phyloP scores from a whole-genome alignment of 1,140 invertebrate genomes.

The Patella vulgata region DNA sequence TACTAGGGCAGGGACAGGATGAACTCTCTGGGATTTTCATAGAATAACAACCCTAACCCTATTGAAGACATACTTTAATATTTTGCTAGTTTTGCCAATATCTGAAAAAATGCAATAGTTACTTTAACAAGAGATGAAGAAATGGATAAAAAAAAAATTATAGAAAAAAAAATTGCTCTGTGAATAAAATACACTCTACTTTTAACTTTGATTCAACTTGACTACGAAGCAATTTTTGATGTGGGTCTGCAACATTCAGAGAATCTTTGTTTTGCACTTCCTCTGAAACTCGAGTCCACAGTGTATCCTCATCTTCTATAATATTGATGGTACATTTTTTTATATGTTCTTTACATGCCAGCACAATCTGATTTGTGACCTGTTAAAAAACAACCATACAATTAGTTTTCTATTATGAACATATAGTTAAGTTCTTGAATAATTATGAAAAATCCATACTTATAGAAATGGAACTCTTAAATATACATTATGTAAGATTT shows the following conservation, averaged over 20 bases:
- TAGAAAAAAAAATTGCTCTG: too few species aligned
- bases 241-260: constrained; percentile 37
- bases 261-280: constrained; percentile 53
- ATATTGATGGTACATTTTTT: constrained; percentile 50
- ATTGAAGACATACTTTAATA: too few species aligned
- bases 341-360: constrained; percentile 65
- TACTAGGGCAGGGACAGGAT: too few species aligned
- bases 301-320: constrained; percentile 52
- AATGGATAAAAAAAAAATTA: too few species aligned
- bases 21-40: too few species aligned
- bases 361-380: constrained; percentile 65
- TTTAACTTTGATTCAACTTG: constrained; percentile 57
- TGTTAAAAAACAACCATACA: constrained; percentile 32
- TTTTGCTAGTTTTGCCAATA: too few species aligned
- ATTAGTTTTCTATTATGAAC: background rate
- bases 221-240: constrained; percentile 48
- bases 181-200: too few species aligned
- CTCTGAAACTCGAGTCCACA: constrained; percentile 57
- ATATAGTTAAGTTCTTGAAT: too few species aligned
- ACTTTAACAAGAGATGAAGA: too few species aligned
- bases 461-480: background rate
- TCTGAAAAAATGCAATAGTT: too few species aligned
- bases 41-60: too few species aligned
- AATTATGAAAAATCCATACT: background rate
- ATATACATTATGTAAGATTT: too few species aligned